phyloP scores from a whole-genome alignment of 2,113 vertebrate genomes.

The Apus apus region DNA sequence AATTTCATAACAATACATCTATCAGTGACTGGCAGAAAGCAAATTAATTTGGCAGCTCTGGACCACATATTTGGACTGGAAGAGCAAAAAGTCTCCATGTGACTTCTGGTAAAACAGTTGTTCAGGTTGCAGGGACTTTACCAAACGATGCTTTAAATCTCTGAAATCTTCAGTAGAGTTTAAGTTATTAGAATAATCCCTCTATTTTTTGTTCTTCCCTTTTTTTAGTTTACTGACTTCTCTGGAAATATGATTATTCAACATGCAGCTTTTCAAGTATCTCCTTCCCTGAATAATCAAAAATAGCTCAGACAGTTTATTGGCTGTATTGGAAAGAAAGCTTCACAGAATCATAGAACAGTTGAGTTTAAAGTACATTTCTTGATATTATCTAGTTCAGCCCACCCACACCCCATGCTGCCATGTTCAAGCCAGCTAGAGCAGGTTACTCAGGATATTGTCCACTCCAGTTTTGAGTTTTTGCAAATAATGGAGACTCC shows the following conservation, averaged over 20 bases:
- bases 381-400: background rate
- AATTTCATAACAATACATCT: background rate
- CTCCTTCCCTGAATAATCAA: background rate
- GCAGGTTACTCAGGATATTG: background rate
- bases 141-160: background rate
- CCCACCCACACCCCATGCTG: no score
- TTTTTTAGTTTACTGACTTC: background rate
- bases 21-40: background rate
- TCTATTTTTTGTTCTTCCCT: background rate
- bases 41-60: background rate
- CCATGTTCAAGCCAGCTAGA: background rate
- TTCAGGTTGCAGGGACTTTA: background rate
- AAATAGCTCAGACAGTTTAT: background rate
- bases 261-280: background rate
- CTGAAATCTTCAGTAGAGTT: background rate
- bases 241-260: background rate
- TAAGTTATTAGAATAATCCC: background rate
- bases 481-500: background rate
- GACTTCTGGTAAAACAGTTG: background rate
- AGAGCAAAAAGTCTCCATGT: background rate
- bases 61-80: background rate
- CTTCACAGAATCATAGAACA: background rate
- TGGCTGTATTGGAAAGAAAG: background rate
- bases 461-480: background rate
- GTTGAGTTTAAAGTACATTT: background rate